These are phyloP conservation scores for Drosophila oshimai DNA, from an alignment of 1,140 invertebrate genomes.

Conservation along the genomic window DNA sequence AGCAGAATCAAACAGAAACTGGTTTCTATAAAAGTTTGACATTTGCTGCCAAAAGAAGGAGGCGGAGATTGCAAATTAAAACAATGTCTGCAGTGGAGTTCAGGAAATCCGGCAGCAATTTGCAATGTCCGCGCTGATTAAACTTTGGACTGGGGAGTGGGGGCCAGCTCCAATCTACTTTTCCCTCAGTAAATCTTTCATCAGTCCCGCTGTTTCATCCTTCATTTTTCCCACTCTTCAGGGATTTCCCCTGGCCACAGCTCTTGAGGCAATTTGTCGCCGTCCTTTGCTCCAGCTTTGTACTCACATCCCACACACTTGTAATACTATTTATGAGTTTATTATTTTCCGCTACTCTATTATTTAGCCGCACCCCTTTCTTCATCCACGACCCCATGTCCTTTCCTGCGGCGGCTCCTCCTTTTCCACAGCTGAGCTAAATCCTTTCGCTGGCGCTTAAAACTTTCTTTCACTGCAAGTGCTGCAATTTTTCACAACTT, in stretches of 20 bases:
- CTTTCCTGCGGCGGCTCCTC: not conserved
- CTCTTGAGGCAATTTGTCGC: constrained; percentile 50
- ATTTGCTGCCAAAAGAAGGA: constrained; percentile 43
- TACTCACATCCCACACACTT: constrained; percentile 23
- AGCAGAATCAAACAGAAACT: constrained; percentile 39
- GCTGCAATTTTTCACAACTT: constrained; percentile 70
- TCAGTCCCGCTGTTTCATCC: constrained; percentile 24
- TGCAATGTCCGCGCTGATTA: constrained; percentile 53
- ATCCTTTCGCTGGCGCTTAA: constrained; percentile 50
- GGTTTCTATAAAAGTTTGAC: constrained; percentile 58
- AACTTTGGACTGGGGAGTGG: constrained; percentile 2
- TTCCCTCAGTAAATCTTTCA: constrained; percentile 52
- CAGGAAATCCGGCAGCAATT: constrained; percentile 50
- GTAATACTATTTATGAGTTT: constrained; percentile 75
- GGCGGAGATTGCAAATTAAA: constrained; percentile 61
- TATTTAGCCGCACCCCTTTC: constrained; percentile 36
- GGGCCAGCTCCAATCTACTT: not conserved
- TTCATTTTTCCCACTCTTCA: not conserved
- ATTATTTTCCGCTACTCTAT: constrained; percentile 66
- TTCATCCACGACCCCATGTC: not conserved
- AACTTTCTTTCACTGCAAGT: constrained; percentile 74
- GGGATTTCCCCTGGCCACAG: constrained; percentile 7
- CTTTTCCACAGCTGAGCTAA: constrained; percentile 3
- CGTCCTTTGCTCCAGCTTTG: constrained; percentile 3
- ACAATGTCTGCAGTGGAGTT: constrained; percentile 61